These are phyloP conservation scores for Diceros bicornis DNA, from an alignment of 2,797 vertebrate genomes.

Conservation along the genomic window DNA sequence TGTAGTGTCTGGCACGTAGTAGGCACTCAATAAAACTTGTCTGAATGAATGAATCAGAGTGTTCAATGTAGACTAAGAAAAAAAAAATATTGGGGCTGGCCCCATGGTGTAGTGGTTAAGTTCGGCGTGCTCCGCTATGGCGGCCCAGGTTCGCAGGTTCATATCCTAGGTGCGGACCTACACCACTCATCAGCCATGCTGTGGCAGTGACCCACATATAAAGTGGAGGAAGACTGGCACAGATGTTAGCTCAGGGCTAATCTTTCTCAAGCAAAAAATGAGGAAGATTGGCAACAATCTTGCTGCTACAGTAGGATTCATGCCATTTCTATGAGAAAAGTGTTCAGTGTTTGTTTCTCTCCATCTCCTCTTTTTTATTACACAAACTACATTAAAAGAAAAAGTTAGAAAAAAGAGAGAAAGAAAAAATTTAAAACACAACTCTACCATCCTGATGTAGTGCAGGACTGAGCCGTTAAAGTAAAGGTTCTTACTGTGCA, in stretches of 20 bases:
- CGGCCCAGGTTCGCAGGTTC: no score
- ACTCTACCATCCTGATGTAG: background rate
- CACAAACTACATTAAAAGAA: slow-evolving; percentile 52
- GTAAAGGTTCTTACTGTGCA: background rate
- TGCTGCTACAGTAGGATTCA: slow-evolving; percentile 42
- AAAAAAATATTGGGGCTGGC: background rate
- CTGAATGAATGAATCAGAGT: background rate
- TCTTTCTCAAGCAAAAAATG: no score
- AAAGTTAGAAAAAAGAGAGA: background rate
- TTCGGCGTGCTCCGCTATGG: no score
- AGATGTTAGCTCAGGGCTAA: no score
- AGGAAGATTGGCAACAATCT: background rate
- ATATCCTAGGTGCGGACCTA: no score
- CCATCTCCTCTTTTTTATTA: background rate
- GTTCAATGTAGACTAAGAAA: background rate
- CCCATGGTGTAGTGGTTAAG: no score
- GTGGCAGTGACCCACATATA: no score
- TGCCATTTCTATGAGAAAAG: background rate
- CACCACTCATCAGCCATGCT: no score
- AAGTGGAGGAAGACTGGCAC: no score
- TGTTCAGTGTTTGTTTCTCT: background rate
- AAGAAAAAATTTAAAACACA: background rate
- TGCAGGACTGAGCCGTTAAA: background rate
- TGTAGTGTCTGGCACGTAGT: background rate
- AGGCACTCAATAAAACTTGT: slow-evolving; percentile 1